Evolutionary conservation across 2,113 vertebrate genomes (phyloP).

Genomic region (Austrofundulus limnaeus): DNA sequence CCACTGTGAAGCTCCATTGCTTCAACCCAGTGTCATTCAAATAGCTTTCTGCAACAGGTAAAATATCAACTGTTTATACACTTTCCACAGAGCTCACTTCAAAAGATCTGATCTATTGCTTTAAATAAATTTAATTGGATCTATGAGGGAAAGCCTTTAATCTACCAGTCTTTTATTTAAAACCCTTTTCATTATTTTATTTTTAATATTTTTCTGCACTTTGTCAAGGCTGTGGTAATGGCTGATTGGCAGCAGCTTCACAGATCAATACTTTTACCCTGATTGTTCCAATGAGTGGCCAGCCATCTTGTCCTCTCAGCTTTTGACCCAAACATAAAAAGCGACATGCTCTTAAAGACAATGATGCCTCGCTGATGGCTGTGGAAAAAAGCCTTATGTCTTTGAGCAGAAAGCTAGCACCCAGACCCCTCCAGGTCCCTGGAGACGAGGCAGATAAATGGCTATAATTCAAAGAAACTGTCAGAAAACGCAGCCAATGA

Average conservation of each 20-base stretch:
- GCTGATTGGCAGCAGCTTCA: slow-evolving; percentile 28
- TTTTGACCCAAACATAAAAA: slow-evolving; percentile 65
- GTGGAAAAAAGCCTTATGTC: slow-evolving; percentile 17
- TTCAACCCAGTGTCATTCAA: too few species aligned
- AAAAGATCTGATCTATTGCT: too few species aligned
- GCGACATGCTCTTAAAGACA: slow-evolving; percentile 54
- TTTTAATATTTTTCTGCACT: slow-evolving; percentile 21
- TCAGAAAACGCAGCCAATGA: slow-evolving; percentile 69
- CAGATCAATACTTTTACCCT: slow-evolving; percentile 52
- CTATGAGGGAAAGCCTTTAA: background rate
- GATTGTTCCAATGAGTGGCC: slow-evolving; percentile 49
- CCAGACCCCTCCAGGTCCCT: slow-evolving; percentile 21
- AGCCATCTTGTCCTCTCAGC: slow-evolving; percentile 43
- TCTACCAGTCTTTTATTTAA: background rate
- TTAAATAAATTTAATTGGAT: background rate
- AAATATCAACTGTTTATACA: too few species aligned
- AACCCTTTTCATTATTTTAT: background rate
- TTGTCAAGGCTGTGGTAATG: slow-evolving; percentile 9
- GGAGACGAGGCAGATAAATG: slow-evolving; percentile 40
- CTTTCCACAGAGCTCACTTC: too few species aligned
- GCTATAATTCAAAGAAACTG: slow-evolving; percentile 70
- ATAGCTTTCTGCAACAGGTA: too few species aligned
- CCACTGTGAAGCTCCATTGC: too few species aligned
- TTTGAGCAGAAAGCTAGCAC: slow-evolving; percentile 38
- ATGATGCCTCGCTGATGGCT: slow-evolving; percentile 38